Evolutionary conservation across 2,888 invertebrate species (phyloP).

Genomic region (Sisyra terminalis): DNA sequence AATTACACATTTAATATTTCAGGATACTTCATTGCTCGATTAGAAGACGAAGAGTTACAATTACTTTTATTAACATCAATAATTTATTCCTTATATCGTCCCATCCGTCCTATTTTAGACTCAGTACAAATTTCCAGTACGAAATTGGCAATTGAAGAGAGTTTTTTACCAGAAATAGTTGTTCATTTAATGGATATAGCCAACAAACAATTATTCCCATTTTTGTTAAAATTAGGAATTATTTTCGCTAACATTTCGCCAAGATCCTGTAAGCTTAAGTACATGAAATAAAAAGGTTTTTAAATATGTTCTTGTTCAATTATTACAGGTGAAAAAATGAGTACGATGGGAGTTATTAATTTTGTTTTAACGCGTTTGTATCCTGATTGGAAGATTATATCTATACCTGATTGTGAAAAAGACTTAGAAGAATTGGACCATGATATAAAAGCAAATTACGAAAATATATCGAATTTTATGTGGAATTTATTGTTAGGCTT

Average conservation of each 20-base stretch:
- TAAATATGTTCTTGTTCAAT: not conserved
- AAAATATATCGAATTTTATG: not conserved
- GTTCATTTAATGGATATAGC: slow-evolving; percentile 19
- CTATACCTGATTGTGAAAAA: no score
- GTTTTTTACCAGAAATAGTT: slow-evolving; percentile 22
- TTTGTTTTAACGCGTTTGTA: not conserved
- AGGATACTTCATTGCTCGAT: no score
- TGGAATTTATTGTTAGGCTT: not conserved
- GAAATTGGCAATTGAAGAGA: slow-evolving; percentile 18
- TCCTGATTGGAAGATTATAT: not conserved
- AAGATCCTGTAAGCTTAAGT: slow-evolving; percentile 19
- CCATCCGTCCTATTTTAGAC: no score
- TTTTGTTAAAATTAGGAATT: slow-evolving; percentile 19
- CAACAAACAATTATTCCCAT: slow-evolving; percentile 18
- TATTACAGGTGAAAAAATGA: not conserved
- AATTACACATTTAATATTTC: no score
- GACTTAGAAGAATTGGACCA: no score
- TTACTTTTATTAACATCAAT: no score
- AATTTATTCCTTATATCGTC: no score
- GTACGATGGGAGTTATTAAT: not conserved
- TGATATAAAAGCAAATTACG: no score
- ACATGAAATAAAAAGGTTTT: not conserved
- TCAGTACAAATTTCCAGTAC: no score
- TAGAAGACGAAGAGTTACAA: no score
- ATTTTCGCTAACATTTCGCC: slow-evolving; percentile 18